Evolutionary conservation across 2,888 invertebrate species (phyloP).

Genomic region (Diaperis boleti): DNA sequence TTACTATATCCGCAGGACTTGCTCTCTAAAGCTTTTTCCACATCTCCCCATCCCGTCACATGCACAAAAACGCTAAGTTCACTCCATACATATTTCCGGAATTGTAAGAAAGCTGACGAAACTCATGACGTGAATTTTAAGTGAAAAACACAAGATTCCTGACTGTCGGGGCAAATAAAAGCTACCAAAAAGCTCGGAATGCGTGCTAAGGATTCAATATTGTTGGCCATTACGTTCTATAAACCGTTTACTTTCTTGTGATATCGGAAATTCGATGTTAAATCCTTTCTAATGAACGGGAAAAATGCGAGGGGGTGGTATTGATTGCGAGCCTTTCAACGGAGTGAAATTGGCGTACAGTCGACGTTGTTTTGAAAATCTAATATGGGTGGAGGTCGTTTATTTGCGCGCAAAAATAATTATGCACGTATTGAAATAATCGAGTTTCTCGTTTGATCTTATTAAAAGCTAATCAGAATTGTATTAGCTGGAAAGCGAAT

Average conservation of each 20-base stretch:
- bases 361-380: too few relatives aligned
- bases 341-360: too few relatives aligned
- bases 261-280: constrained; percentile 12
- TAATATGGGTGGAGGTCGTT: too few relatives aligned
- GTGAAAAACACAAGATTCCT: constrained; percentile 21
- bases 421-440: too few relatives aligned
- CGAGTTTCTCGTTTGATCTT: too few relatives aligned
- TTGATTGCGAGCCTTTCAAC: too few relatives aligned
- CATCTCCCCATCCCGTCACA: constrained; percentile 3
- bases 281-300: constrained; percentile 12
- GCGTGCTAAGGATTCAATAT: constrained; percentile 22
- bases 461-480: too few relatives aligned
- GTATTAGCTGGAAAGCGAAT: too few relatives aligned
- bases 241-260: constrained; percentile 13
- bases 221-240: constrained; percentile 12
- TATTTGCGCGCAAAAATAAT: too few relatives aligned
- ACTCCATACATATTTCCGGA: constrained; percentile 27
- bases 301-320: background rate
- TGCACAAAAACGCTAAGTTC: constrained; percentile 14
- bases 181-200: constrained; percentile 8
- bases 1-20: constrained; percentile 11
- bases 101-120: constrained; percentile 16
- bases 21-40: background rate
- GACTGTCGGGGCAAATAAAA: constrained; percentile 1
- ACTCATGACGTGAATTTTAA: constrained; percentile 33